Conservation (phyloP, 2,797 vertebrate species). For the Anguilla obscura region DNA sequence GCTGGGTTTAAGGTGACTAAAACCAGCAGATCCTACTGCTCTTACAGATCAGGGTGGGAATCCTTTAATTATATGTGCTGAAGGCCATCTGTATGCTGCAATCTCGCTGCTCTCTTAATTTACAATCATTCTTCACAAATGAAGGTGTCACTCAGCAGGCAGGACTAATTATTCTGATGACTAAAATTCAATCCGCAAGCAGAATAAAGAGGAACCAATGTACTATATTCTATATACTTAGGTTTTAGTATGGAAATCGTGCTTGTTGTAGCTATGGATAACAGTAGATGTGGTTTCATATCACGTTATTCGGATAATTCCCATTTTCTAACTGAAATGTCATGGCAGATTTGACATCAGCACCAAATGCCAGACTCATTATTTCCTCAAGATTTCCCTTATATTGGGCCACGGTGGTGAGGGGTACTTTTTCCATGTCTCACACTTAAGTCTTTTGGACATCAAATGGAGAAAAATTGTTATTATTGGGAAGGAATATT, state of each 20-base stretch:
- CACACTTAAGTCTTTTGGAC: not conserved
- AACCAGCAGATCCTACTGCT: not conserved
- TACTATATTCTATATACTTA: not conserved
- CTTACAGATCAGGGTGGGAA: not conserved
- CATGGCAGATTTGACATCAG: not conserved
- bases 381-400: not conserved
- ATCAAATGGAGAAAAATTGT: not conserved
- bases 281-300: not conserved
- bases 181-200: not conserved
- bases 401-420: not conserved
- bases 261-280: not conserved
- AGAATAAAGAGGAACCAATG: not conserved
- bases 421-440: not conserved
- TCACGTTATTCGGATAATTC: not conserved
- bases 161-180: not conserved
- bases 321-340: not conserved
- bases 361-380: not conserved
- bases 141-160: not conserved
- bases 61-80: not conserved
- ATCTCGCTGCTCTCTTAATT: not conserved
- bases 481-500: not conserved
- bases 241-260: not conserved
- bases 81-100: not conserved
- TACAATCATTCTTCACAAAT: not conserved
- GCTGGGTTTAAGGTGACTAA: not conserved